These are phyloP conservation scores for Apamea monoglypha DNA, from an alignment of 2,888 invertebrate species.

Conservation along the genomic window DNA sequence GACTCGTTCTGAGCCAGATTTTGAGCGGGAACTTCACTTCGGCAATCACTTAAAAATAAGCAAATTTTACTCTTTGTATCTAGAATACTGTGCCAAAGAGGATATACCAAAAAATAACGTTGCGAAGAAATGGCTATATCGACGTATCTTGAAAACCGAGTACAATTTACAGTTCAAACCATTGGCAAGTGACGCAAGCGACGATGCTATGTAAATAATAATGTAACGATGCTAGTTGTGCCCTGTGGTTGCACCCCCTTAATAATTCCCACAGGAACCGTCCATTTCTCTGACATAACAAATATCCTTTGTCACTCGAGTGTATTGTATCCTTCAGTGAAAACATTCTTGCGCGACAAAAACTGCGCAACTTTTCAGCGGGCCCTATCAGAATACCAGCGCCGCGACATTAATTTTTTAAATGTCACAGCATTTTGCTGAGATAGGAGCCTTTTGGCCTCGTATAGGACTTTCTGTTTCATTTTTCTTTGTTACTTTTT, in stretches of 20 bases:
- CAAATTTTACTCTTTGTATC: conserved; percentile 24
- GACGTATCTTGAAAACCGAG: conserved; percentile 23
- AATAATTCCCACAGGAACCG: background rate
- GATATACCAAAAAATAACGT: background rate
- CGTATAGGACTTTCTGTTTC: too few relatives aligned
- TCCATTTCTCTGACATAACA: background rate
- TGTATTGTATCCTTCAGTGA: background rate
- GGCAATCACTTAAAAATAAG: background rate
- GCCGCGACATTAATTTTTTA: too few relatives aligned
- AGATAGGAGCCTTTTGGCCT: too few relatives aligned
- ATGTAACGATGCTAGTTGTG: background rate
- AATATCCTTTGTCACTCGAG: background rate
- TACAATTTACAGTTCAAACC: conserved; percentile 17
- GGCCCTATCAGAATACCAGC: too few relatives aligned
- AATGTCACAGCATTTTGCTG: too few relatives aligned
- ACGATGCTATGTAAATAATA: conserved; percentile 2
- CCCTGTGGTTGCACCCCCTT: background rate
- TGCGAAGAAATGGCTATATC: conserved; percentile 22
- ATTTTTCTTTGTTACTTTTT: too few relatives aligned
- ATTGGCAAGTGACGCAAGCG: background rate
- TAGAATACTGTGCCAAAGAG: conserved; percentile 17
- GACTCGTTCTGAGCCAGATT: background rate
- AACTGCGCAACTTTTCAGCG: too few relatives aligned
- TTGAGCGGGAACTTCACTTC: background rate
- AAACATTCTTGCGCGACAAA: background rate